Base-by-base conservation (phyloP, 1,140 invertebrate species). In the Listronotus oregonensis region DNA sequence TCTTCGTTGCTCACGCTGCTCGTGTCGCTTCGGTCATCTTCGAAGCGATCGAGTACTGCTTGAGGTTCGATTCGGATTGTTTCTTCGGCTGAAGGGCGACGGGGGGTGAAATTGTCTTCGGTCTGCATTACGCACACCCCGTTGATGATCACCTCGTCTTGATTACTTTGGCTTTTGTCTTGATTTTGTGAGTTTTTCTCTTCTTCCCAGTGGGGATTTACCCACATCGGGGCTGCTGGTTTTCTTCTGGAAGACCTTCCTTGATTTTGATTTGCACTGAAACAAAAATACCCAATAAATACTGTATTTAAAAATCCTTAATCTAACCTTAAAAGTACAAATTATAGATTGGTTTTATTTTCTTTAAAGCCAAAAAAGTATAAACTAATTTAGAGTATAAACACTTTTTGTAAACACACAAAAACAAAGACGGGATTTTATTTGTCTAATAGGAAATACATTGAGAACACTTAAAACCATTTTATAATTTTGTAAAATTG, bases 141-240 rank as follows among this genome's bases (percentile, higher is more conserved):
- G 73, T 95, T 95, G 67, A 95, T 95, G 65, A 95, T 93, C 0
- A 93, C 89, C 77, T 94, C 92, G 69, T 87, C 86, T 9, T 85
- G 84, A 64, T 83, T 83, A 58, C 82, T 82, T 40, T 77, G 81
- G 70, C 68, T 78, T 71, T 64, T 80, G 52, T 87, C 86, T 37
- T 60, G 55, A 31, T 27, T 46, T 31, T 43, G 37, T 21, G 21
- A 14, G 8, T 7, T 10, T 37, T 56, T 55, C 58, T 82, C 80
- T 67, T 93, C 88, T 76, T 94, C 91, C 87, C 92, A 92, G 54
- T 95, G 93, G 3, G 94, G 95, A 79, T 96, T 96, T 0, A 98
- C 94, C 93, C 96, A 97, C 80, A 98, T 95, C 0, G 96, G 96
- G 31, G 94, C 94, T 0, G 94, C 94, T 0, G 95, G 92, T 82